Base-by-base conservation (phyloP, 1,140 invertebrate genomes). In the Diabrotica undecimpunctata region DNA sequence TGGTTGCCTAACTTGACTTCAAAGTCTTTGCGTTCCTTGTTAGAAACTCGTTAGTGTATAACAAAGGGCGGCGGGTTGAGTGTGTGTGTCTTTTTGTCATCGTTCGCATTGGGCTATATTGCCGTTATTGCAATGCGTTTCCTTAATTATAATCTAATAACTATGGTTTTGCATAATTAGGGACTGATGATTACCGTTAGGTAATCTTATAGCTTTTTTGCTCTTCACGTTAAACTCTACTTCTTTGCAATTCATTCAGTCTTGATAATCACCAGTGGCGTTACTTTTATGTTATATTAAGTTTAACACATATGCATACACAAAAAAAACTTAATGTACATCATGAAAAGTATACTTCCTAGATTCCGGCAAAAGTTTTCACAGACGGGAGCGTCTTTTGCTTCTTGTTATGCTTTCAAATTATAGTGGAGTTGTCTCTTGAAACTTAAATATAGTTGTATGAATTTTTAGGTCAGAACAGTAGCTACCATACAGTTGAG, bases 141-240 rank as follows among this genome's bases (percentile, higher is more conserved):
- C 59, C 65, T 53, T 66, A 66, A 66, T 66, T 66, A 66, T 66
- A 66, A 66, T 66, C 65, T 62, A 66, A 66, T 66, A 60, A 66
- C 25, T 37, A 12, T 57, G 12, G 64, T 66, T 66, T 66, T 65
- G 60, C 65, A 66, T 66, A 66, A 66, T 62, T 66, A 54, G 39
- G 59, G 59, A 8, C 41, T n/a, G n/a, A 46, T 55, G 65, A 53
- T 25, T 66, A 55, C 54, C 53, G 55, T 62, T 37, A 61, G 8
- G 41, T 5, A 58, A 60, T 11, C 7, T 54, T 54, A 37, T 14
- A 9, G 63, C 55, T 41, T 12, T 25, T 37, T 12, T 35, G 8
- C 35, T 38, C n/a, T 7, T n/a, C 25, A 25, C 37, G 55, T n/a
- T 38, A 6, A 12, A 54, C 25, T 10, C 5, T 5, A 35, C 54